A percentile compares a stretch with the other conserved stretches of the same genome.
These are phyloP conservation scores for Schizopygopsis pylzovi DNA, from an alignment of 2,797 vertebrate genomes.

Conservation along the genomic window DNA sequence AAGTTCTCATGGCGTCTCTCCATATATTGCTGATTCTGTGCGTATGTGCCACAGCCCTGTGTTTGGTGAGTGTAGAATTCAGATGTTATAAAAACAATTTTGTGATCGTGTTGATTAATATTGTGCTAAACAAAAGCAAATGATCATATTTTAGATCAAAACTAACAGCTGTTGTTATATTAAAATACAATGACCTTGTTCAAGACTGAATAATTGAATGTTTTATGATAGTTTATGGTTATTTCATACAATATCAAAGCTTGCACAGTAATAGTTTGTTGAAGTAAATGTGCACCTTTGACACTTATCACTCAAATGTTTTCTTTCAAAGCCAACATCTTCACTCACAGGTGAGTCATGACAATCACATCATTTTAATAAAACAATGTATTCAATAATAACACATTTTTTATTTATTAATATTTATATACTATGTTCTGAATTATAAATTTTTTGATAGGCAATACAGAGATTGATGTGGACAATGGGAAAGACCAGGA, in stretches of 20 bases:
- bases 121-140: neutral
- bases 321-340: constrained; percentile 39
- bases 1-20: constrained; percentile 56
- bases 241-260: neutral
- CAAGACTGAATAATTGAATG: neutral
- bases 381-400: neutral
- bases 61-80: constrained; percentile 59
- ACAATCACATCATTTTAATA: neutral
- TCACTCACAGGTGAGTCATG: constrained; percentile 43
- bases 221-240: neutral
- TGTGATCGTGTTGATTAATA: neutral
- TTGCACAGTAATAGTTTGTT: neutral
- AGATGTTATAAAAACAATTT: neutral
- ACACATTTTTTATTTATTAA: neutral
- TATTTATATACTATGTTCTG: neutral
- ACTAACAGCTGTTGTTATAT: neutral
- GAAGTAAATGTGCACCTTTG: neutral
- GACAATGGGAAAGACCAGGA: constrained; percentile 83
- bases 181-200: neutral
- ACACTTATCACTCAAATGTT: constrained; percentile 2
- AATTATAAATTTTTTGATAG: neutral
- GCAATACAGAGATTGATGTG: constrained; percentile 78
- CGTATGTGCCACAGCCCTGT: constrained; percentile 48
- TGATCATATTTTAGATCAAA: neutral
- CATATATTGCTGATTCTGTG: constrained; percentile 55